Percentiles rank a stretch among this genome's conserved stretches.
These are phyloP conservation scores for Pteromalus puparum DNA, from an alignment of 1,140 invertebrate genomes.

Conservation along the genomic window DNA sequence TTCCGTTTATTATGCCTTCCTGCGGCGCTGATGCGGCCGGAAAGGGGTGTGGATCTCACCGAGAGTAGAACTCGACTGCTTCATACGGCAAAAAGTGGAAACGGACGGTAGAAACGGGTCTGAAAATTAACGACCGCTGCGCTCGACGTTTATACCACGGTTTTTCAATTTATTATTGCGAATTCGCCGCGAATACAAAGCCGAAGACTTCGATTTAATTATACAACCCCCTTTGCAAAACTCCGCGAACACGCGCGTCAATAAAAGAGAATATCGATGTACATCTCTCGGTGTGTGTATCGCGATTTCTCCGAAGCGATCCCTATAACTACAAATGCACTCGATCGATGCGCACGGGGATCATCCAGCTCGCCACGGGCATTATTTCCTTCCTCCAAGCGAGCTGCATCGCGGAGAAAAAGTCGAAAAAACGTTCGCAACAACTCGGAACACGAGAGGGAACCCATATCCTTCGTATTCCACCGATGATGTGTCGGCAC, in stretches of 20 bases:
- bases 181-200: not conserved
- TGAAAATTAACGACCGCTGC: not conserved
- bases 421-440: not conserved
- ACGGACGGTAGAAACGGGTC: not conserved
- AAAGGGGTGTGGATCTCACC: not conserved
- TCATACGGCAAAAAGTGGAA: not conserved
- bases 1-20: conserved; percentile 24
- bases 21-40: not conserved
- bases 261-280: not conserved
- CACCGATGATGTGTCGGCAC: not conserved
- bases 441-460: not conserved
- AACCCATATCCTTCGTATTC: not conserved
- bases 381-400: not conserved
- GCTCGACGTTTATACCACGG: not conserved
- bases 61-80: no score
- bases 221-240: not conserved
- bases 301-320: not conserved
- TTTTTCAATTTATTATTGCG: not conserved
- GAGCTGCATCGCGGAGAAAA: not conserved
- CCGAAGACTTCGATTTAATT: not conserved
- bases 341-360: not conserved
- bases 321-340: not conserved
- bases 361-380: not conserved
- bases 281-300: not conserved
- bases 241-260: not conserved